Percentiles rank a stretch among this genome's conserved stretches.
phyloP scores from a whole-genome alignment of 53 echinoderm and acorn worm species.

The Paracentrotus lividus region DNA sequence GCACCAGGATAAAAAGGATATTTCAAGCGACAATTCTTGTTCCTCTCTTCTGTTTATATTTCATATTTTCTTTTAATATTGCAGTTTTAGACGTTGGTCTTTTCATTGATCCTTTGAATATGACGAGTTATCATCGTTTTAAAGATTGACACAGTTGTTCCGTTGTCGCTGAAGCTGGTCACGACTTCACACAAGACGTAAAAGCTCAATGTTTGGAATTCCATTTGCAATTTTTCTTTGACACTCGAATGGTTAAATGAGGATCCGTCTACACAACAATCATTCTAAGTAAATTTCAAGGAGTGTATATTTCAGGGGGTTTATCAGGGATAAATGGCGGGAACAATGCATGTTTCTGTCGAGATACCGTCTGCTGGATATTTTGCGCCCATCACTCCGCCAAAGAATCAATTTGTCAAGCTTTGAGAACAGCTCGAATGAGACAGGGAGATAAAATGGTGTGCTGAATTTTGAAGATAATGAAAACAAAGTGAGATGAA shows the following conservation, averaged over 20 bases:
- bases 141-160: background rate
- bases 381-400: slow-evolving; percentile 12
- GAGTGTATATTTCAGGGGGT: slow-evolving; percentile 27
- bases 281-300: slow-evolving; percentile 60
- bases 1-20: background rate
- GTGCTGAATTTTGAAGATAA: slow-evolving; percentile 31
- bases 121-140: background rate
- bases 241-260: background rate
- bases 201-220: slow-evolving; percentile 22
- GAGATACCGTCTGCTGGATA: slow-evolving; percentile 1
- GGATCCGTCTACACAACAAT: background rate
- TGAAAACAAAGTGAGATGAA: background rate
- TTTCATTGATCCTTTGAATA: too few relatives aligned
- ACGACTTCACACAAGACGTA: background rate
- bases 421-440: slow-evolving; percentile 24
- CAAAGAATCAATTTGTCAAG: slow-evolving; percentile 70
- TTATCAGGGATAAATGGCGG: slow-evolving; percentile 48
- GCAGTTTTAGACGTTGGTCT: background rate
- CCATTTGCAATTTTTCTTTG: slow-evolving; percentile 15
- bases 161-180: background rate
- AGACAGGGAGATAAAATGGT: slow-evolving; percentile 23
- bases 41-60: background rate
- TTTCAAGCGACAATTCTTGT: background rate
- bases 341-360: slow-evolving; percentile 58
- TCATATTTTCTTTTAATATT: background rate